Base-by-base conservation (phyloP, 2,888 invertebrate species). In the Diarsia rubi region DNA sequence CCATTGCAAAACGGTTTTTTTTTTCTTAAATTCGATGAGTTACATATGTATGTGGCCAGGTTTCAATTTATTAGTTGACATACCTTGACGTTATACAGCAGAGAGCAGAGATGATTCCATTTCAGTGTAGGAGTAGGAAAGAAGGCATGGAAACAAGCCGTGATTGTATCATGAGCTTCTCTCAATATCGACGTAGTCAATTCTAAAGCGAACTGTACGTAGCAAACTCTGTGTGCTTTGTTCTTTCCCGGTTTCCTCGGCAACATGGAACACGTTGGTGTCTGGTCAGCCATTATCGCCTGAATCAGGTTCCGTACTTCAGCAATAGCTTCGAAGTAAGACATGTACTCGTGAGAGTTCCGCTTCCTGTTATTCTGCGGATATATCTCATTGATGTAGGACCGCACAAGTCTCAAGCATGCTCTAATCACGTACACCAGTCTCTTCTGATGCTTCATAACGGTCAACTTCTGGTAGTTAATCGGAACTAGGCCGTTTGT, bases 91-190 rank as follows among this genome's bases (percentile, higher is more conserved):
- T 98, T 97, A 45, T 97, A 97, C n/a, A 99, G 94, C 78, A 98
- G 93, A 88, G 98, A 98, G 92, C 99, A 99, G 0, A 99, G 95
- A 89, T 98, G 98, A 83, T 98, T 98, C 99, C 99, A 99, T 92
- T 99, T 99, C 69, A 99, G 96, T 71, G 98, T 98, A 0, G 98
- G 98, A 0, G 99, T 99, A 0, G 99, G 99, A 94, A 99, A 99
- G 95, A 99, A 99, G 0, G 99, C 99, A 93, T 99, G 99, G 91
- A 99, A 99, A 91, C 99, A 99, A 5, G 98, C 97, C 1, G 98
- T 98, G 91, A 99, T 98, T 1, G 99, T 99, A 72, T 98, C 97
- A 86, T 99, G 99, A 75, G 99, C 99, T 93, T 99, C 99, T 70
- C 98, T 98, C 72, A 99, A 94, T 83, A 99, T 98, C 49, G 98